phyloP scores from a whole-genome alignment of 1,140 invertebrate genomes.

The Oryzaephilus surinamensis region DNA sequence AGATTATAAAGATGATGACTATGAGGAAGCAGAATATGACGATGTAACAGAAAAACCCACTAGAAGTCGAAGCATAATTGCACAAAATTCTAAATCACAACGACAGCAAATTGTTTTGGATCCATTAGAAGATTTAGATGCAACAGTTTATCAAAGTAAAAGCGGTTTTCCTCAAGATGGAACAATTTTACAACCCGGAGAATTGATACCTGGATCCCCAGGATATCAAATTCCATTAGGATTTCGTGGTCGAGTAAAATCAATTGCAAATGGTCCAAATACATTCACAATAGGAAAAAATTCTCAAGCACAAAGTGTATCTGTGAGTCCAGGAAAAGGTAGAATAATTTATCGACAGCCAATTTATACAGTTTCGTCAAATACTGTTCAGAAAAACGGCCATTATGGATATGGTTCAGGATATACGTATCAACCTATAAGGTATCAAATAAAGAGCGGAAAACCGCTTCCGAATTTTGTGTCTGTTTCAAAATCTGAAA shows the following conservation, averaged over 20 bases:
- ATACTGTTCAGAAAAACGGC: conserved; percentile 23
- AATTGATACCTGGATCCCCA: conserved; percentile 46
- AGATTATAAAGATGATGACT: conserved; percentile 29
- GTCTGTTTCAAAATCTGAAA: conserved; percentile 66
- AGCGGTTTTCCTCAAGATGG: conserved; percentile 35
- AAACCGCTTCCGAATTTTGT: conserved; percentile 45
- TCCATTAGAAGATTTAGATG: conserved; percentile 40
- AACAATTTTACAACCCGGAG: conserved; percentile 49
- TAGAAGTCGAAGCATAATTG: conserved; percentile 17
- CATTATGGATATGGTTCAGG: conserved; percentile 24
- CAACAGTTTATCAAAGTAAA: conserved; percentile 40
- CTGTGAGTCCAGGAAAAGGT: conserved; percentile 43
- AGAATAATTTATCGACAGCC: conserved; percentile 39
- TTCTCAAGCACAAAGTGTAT: conserved; percentile 54
- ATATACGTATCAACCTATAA: conserved; percentile 24
- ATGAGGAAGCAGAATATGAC: conserved; percentile 42
- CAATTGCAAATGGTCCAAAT: conserved; percentile 45
- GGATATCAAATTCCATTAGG: conserved; percentile 55
- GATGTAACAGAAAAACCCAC: conserved; percentile 19
- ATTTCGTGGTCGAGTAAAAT: conserved; percentile 53
- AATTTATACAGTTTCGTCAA: conserved; percentile 34
- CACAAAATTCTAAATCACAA: conserved; percentile 24
- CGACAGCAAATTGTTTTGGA: conserved; percentile 44
- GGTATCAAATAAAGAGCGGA: conserved; percentile 26
- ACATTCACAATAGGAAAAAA: conserved; percentile 46